Base-by-base conservation (phyloP, 2,797 vertebrate species). In the Lithobates pipiens region DNA sequence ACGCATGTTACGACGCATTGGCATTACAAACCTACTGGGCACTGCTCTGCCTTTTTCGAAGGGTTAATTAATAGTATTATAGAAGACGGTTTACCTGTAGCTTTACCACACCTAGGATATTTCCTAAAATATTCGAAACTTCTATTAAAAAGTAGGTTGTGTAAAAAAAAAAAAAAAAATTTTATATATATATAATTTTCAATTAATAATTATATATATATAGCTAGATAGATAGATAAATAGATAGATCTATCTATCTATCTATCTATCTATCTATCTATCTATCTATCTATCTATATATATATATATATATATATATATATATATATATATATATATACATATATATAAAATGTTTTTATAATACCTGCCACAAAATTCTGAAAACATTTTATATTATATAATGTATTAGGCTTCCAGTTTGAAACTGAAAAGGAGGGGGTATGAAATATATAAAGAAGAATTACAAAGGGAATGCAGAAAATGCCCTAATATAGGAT, bases 61-160 rank as follows among this genome's bases (percentile, higher is more conserved):
- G 65, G 27, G 65, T 67, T 67, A 67, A 69, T 16, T 29, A 2
- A n/a, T 27, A 76, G 57, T 76, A 32, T 13, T 42, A 10, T 23
- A 57, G 74, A 44, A 39, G 34, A 73, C 11, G 34, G 36, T 69
- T 68, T 25, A 70, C 67, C 77, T 27, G 77, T 68, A 76, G n/a
- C 78, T 77, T 50, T 34, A 74, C 80, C 80, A 79, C 85, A 83
- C 80, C 80, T 82, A 69, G 42, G 75, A 83, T 72, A 83, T 75
- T 61, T 61, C 25, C 36, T 27, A 57, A 80, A 76, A 61, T 67
- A 23, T 75, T 34, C 36, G 42, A 42, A 86, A 80, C 50, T 82
- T 54, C 80, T 39, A 80, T 44, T 75, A 69, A 75, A 79, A n/a
- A 21, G 42, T 76, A 69, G 57, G 50, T 46, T 32, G 27, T 79